Base-by-base conservation (phyloP, 1,140 invertebrate species). In the Agrilus planipennis region DNA sequence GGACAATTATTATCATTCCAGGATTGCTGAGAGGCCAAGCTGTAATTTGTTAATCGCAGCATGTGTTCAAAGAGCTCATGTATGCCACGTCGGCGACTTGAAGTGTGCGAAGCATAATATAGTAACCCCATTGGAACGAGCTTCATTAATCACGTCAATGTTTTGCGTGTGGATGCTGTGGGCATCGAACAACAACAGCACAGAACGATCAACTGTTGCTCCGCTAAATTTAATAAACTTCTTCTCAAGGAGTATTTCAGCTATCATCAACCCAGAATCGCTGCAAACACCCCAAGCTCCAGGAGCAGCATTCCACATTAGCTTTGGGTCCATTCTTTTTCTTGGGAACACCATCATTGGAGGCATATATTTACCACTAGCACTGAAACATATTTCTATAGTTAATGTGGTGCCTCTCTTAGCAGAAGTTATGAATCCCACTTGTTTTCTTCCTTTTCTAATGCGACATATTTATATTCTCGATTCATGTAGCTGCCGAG, bases 341-440 rank as follows among this genome's bases (percentile, higher is more conserved):
- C 42, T 23, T n/a, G 39, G 39, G 47, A 54, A 53, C n/a, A 56
- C 45, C 28, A 57, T 44, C 30, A 47, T 15, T 28, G 50, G 53
- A n/a, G 48, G 45, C 14, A 56, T 44, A 38, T 23, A 53, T 12
- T 40, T 14, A 21, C 54, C 47, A 20, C 14, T 29, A 22, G 51
- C 51, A 28, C 37, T 51, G 9, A 55, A 32, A 35, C 51, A 54
- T 37, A 50, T 40, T 18, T 50, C 49, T 10, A 34, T 46, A n/a
- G 53, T 52, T 4, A 57, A 35, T 3, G 42, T 46, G 39, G 42
- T 34, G 19, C 53, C 53, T 39, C 41, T 35, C 42, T 57, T 44
- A n/a, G 18, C 44, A 17, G 53, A 48, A 23, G 39, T 42, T 11
- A 47, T 27, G 34, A 34, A 21, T 9, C 49, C 39, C 4, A 55